Conservation (phyloP, 2,797 vertebrate genomes). For the Orestias chungarensis region DNA sequence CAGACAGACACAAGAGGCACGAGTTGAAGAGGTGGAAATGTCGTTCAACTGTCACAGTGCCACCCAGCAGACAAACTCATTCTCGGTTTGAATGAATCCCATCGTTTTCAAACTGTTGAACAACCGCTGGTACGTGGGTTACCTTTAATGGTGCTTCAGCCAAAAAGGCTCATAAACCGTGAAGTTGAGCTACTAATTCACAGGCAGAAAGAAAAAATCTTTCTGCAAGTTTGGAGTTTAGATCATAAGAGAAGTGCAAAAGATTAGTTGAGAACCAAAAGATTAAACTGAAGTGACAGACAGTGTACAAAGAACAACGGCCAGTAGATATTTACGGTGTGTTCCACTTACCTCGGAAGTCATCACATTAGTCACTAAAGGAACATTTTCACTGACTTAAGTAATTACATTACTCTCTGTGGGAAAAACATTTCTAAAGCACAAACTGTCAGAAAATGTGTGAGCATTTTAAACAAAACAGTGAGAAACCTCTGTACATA, state of each 20-base stretch:
- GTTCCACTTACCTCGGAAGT: too few relatives aligned
- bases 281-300: not conserved
- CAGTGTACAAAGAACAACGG: not conserved
- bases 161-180: not conserved
- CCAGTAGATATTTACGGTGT: not conserved
- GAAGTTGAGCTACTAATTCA: not conserved
- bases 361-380: not conserved
- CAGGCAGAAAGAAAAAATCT: not conserved
- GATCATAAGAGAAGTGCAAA: not conserved
- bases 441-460: not conserved
- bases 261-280: not conserved
- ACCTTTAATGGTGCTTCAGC: not conserved
- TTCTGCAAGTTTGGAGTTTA: not conserved
- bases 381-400: not conserved
- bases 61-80: conserved; percentile 75
- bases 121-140: not conserved
- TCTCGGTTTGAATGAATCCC: conserved; percentile 67
- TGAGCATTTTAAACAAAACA: too few relatives aligned
- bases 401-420: not conserved
- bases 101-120: not conserved
- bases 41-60: conserved; percentile 68
- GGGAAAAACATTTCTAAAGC: not conserved
- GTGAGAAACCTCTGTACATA: too few relatives aligned
- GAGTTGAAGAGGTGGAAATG: conserved; percentile 66
- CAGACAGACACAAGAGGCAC: conserved; percentile 26